Percentiles rank a stretch among this genome's conserved stretches.
These are phyloP conservation scores for Ambastaia sidthimunki DNA, from an alignment of 2,797 vertebrate species.

Conservation along the genomic window DNA sequence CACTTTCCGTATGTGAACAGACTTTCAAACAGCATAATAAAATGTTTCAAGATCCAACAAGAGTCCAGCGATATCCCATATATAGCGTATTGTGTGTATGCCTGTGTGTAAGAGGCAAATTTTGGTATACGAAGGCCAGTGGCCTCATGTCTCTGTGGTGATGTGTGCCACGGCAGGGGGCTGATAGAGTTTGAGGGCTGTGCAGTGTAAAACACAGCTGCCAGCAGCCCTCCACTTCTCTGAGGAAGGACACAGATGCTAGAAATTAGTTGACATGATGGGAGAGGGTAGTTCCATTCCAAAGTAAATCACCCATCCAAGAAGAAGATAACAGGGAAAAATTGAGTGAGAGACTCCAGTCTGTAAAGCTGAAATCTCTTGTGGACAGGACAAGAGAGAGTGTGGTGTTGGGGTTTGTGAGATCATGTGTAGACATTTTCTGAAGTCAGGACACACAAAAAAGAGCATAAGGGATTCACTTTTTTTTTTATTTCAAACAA, in stretches of 20 bases:
- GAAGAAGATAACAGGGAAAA: constrained; percentile 62
- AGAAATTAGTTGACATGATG: constrained; percentile 81
- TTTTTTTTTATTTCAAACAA: constrained; percentile 48
- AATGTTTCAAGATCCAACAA: background rate
- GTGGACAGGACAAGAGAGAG: constrained; percentile 30
- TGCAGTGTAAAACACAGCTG: constrained; percentile 79
- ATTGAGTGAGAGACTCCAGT: constrained; percentile 52
- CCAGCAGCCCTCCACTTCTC: constrained; percentile 72
- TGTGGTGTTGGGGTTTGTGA: constrained; percentile 9
- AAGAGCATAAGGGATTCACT: constrained; percentile 28
- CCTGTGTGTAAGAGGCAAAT: constrained; percentile 1
- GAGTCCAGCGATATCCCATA: too few relatives aligned
- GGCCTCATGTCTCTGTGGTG: constrained; percentile 66
- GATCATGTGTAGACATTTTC: background rate
- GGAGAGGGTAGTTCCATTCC: constrained; percentile 67
- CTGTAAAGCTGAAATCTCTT: constrained; percentile 38
- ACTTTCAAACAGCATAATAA: too few relatives aligned
- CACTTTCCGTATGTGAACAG: too few relatives aligned
- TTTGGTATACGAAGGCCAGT: constrained; percentile 64
- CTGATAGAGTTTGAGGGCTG: constrained; percentile 76
- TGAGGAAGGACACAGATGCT: constrained; percentile 77
- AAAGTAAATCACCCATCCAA: constrained; percentile 74
- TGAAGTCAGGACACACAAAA: constrained; percentile 15
- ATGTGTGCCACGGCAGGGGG: constrained; percentile 72
- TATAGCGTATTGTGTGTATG: background rate